phyloP scores from a whole-genome alignment of 2,888 invertebrate genomes.

The Andrena fulva region DNA sequence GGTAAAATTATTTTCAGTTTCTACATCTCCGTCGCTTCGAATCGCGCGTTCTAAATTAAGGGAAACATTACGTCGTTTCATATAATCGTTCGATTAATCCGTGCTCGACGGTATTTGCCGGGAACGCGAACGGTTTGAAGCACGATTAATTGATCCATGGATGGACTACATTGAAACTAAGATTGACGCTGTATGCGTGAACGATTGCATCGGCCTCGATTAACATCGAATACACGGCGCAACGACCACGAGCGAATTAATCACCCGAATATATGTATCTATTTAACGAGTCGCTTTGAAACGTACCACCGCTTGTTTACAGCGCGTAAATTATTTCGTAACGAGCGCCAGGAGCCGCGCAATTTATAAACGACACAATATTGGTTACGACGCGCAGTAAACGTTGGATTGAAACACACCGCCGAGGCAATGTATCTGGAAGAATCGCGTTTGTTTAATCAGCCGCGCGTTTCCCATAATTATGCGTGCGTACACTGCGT shows the following conservation, averaged over 20 bases:
- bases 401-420: background rate
- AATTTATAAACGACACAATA: constrained; percentile 28
- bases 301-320: constrained; percentile 19
- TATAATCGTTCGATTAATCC: constrained; percentile 28
- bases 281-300: constrained; percentile 45
- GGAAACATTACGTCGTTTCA: background rate
- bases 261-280: constrained; percentile 35
- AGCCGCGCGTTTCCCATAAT: background rate
- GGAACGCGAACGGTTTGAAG: constrained; percentile 24
- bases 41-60: no score
- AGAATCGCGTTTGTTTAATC: background rate
- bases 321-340: constrained; percentile 32
- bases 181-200: constrained; percentile 25
- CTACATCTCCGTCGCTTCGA: no score
- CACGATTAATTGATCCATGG: constrained; percentile 29
- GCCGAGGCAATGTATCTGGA: background rate
- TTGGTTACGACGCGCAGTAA: constrained; percentile 5
- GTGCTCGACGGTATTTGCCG: constrained; percentile 10
- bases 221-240: constrained; percentile 40
- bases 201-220: constrained; percentile 55
- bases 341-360: constrained; percentile 16
- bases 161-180: constrained; percentile 34
- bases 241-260: constrained; percentile 43
- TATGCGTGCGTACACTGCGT: background rate
- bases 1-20: no score